phyloP scores from a whole-genome alignment of 1,140 invertebrate genomes.

The Stratiolaelaps scimitus region DNA sequence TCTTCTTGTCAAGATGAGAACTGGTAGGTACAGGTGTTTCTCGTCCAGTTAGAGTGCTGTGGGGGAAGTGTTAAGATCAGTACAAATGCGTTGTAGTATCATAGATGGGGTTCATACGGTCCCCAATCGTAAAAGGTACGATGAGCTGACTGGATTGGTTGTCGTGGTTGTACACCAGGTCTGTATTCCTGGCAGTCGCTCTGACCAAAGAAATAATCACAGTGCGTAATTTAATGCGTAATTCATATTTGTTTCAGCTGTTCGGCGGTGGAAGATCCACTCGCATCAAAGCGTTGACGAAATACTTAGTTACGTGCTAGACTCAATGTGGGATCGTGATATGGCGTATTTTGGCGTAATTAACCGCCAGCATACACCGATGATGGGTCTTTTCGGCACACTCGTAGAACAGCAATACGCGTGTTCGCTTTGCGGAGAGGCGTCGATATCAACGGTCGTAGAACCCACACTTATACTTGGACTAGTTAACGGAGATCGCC shows the following conservation, averaged over 20 bases:
- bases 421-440: slow-evolving; percentile 12
- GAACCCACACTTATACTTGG: slow-evolving; percentile 20
- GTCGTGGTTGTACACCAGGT: too few relatives aligned
- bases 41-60: not conserved
- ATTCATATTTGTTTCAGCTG: not conserved
- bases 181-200: not conserved
- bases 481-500: slow-evolving; percentile 8
- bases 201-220: too few relatives aligned
- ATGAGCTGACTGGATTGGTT: too few relatives aligned
- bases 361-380: slow-evolving; percentile 1
- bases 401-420: slow-evolving; percentile 19
- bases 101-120: too few relatives aligned
- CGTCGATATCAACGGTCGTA: not conserved
- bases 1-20: slow-evolving; percentile 27
- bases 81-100: too few relatives aligned
- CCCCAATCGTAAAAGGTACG: too few relatives aligned
- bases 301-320: slow-evolving; percentile 15
- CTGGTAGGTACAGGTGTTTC: not conserved
- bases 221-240: too few relatives aligned
- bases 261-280: slow-evolving; percentile 26
- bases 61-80: too few relatives aligned
- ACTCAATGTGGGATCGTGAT: slow-evolving; percentile 25
- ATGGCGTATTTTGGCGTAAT: slow-evolving; percentile 3
- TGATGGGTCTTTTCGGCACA: slow-evolving; percentile 12
- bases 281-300: slow-evolving; percentile 5